Percentiles rank a stretch among this genome's conserved stretches.
phyloP scores from a whole-genome alignment of 1,140 invertebrate genomes.

The Drosophila rufa region DNA sequence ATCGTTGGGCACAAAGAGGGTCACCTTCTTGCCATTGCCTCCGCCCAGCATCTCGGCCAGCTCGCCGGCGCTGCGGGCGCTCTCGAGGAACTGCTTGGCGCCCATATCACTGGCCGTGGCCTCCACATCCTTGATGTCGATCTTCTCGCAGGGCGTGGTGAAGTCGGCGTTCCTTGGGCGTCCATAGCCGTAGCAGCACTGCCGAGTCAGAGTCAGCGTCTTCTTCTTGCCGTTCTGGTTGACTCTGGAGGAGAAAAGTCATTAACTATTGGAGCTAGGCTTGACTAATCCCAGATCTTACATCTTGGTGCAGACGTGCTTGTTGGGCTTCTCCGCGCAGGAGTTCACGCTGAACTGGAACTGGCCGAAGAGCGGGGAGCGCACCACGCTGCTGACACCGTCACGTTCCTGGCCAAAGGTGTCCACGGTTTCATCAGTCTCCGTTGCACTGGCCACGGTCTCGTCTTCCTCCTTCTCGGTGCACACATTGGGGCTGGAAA shows the following conservation, averaged over 20 bases:
- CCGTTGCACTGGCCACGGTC: slow-evolving; percentile 56
- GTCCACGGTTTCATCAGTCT: slow-evolving; percentile 70
- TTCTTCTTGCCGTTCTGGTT: slow-evolving; percentile 87
- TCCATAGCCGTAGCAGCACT: slow-evolving; percentile 88
- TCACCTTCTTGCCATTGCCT: slow-evolving; percentile 80
- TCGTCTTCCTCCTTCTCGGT: slow-evolving; percentile 78
- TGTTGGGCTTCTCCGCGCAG: slow-evolving; percentile 86
- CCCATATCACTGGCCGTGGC: slow-evolving; percentile 86
- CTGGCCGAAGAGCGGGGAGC: slow-evolving; percentile 84
- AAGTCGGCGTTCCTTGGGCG: slow-evolving; percentile 84
- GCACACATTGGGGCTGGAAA: slow-evolving; percentile 74
- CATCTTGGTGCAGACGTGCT: slow-evolving; percentile 87
- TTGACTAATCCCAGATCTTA: slow-evolving; percentile 72
- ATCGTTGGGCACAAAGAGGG: slow-evolving; percentile 87
- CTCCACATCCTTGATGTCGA: slow-evolving; percentile 86
- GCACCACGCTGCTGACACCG: slow-evolving; percentile 57
- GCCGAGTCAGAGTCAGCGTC: slow-evolving; percentile 87
- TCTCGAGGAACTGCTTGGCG: slow-evolving; percentile 86
- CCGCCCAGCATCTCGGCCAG: slow-evolving; percentile 85
- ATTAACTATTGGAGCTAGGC: background rate
- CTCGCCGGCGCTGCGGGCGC: slow-evolving; percentile 85
- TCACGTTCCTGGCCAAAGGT: slow-evolving; percentile 81
- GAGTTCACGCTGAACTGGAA: slow-evolving; percentile 86
- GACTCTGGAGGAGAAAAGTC: slow-evolving; percentile 76
- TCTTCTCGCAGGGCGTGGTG: slow-evolving; percentile 86